Evolutionary conservation across 1,140 invertebrate genomes (phyloP).

Genomic region (Elysia chlorotica): DNA sequence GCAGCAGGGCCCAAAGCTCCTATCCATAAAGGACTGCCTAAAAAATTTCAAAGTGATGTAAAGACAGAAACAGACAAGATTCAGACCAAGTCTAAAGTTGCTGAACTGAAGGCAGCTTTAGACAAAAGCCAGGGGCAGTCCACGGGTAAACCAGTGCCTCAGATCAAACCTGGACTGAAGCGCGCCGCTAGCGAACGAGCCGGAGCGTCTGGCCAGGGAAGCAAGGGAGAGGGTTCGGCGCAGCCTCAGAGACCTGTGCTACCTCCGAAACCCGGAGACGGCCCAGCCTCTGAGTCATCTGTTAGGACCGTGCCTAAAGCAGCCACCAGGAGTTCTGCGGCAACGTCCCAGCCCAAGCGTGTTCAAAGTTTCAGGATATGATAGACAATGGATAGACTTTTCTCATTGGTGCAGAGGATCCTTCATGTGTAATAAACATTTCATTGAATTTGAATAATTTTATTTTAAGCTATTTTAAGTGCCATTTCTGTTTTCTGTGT

Average conservation of each 20-base stretch:
- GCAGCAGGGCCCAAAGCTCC: neutral
- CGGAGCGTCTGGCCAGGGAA: neutral
- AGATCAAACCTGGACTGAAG: neutral
- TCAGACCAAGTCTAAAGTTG: too few relatives aligned
- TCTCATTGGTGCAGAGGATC: too few relatives aligned
- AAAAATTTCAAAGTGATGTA: too few relatives aligned
- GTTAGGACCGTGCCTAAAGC: neutral
- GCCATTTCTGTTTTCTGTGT: too few relatives aligned
- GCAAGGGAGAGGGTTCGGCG: neutral
- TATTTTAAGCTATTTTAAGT: too few relatives aligned
- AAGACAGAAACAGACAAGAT: neutral
- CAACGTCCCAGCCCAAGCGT: slow-evolving; percentile 4
- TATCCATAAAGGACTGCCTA: neutral
- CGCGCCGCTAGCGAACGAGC: neutral
- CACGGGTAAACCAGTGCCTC: neutral
- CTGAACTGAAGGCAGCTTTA: neutral
- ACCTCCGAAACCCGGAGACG: slow-evolving; percentile 13
- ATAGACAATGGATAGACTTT: too few relatives aligned
- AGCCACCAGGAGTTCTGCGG: neutral
- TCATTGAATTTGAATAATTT: too few relatives aligned
- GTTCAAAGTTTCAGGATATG: slow-evolving; percentile 19
- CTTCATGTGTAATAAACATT: too few relatives aligned
- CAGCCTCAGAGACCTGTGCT: neutral
- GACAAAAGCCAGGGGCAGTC: neutral
- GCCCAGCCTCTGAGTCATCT: too few relatives aligned